A percentile compares a stretch with the other conserved stretches of the same genome.
These are phyloP conservation scores for Circaetus gallicus DNA, from an alignment of 2,113 vertebrate species.

Conservation along the genomic window DNA sequence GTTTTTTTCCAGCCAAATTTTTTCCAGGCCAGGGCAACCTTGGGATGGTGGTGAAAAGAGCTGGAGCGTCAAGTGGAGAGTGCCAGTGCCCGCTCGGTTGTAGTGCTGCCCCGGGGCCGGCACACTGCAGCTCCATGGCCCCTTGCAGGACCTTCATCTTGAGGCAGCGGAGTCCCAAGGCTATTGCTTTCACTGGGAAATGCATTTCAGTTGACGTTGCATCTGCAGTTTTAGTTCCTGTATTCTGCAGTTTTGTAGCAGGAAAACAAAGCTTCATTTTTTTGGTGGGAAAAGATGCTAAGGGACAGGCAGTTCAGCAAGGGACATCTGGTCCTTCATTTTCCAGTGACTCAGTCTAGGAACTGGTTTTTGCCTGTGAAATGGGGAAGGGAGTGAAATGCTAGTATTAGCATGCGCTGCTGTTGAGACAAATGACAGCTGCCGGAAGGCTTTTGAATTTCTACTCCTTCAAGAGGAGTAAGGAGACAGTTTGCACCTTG, in stretches of 20 bases:
- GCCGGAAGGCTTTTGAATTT: background rate
- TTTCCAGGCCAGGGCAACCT: background rate
- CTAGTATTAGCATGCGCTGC: background rate
- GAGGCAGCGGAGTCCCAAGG: background rate
- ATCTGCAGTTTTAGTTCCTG: background rate
- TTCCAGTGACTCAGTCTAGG: background rate
- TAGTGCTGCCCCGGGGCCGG: background rate
- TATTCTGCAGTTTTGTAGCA: background rate
- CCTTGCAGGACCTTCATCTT: background rate
- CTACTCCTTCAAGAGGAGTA: background rate
- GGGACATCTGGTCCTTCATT: background rate
- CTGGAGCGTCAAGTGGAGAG: background rate
- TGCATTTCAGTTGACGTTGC: background rate
- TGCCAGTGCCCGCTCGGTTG: background rate
- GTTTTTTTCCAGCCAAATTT: background rate
- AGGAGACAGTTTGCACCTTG: background rate
- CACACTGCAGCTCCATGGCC: background rate
- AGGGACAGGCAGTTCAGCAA: background rate
- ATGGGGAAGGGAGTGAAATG: background rate
- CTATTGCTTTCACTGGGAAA: background rate
- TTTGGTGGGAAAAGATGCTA: background rate
- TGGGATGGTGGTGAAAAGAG: background rate
- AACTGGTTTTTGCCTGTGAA: background rate
- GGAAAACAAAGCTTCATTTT: background rate
- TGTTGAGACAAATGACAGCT: background rate